These are phyloP conservation scores for Eptatretus burgeri DNA, from an alignment of 2,113 vertebrate species.

Conservation along the genomic window DNA sequence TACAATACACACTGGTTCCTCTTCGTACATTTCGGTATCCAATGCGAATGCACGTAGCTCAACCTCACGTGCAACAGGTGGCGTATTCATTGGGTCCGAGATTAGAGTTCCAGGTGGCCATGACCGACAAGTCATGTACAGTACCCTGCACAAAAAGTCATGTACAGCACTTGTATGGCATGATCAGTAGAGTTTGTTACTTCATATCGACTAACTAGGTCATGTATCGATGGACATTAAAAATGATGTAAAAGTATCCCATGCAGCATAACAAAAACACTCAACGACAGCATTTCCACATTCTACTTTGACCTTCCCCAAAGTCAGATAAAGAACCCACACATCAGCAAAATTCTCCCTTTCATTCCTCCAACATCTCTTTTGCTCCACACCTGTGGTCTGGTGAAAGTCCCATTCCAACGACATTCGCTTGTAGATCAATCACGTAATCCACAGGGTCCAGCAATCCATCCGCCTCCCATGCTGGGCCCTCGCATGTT, in stretches of 20 bases:
- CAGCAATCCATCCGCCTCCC: constrained; percentile 60
- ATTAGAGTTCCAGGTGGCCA: constrained; percentile 59
- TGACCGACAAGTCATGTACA: constrained; percentile 77
- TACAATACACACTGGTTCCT: constrained; percentile 53
- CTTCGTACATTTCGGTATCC: constrained; percentile 21
- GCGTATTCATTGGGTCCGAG: constrained; percentile 64
- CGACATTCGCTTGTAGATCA: constrained; percentile 73
- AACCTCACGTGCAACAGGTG: constrained; percentile 72
- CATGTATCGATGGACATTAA: too few relatives aligned
- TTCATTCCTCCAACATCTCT: too few relatives aligned
- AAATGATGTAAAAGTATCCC: too few relatives aligned
- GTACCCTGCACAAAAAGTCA: constrained; percentile 25
- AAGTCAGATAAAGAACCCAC: too few relatives aligned
- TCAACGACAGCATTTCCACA: too few relatives aligned
- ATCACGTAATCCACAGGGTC: constrained; percentile 77
- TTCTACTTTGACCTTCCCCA: too few relatives aligned
- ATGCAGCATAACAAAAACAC: too few relatives aligned
- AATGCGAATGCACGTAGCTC: constrained; percentile 73
- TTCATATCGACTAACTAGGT: too few relatives aligned
- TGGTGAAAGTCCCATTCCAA: constrained; percentile 86
- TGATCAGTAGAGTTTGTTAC: too few relatives aligned
- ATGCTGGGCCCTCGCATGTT: constrained; percentile 52
- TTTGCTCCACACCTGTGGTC: constrained; percentile 35
- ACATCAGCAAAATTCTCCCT: too few relatives aligned
- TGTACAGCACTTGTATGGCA: too few relatives aligned